Percentiles rank a stretch among this genome's conserved stretches.
phyloP scores from a whole-genome alignment of 1,140 invertebrate species.

The Leptoteleia sp. region DNA sequence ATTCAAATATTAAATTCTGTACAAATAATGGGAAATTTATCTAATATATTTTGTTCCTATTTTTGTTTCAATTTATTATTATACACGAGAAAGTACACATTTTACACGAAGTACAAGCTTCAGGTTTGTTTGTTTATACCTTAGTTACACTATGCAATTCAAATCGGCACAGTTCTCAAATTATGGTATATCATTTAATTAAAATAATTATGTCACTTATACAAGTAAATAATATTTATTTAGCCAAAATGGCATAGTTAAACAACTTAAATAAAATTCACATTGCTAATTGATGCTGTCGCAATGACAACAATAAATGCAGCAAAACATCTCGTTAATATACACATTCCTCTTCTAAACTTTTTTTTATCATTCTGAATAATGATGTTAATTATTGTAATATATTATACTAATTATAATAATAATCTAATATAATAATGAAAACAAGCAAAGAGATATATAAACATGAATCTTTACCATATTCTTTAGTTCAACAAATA shows the following conservation, averaged over 20 bases:
- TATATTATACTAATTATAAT: too few species aligned
- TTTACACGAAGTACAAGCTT: slow-evolving; percentile 62
- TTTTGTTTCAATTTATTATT: slow-evolving; percentile 38
- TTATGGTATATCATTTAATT: slow-evolving; percentile 22
- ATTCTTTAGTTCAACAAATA: too few species aligned
- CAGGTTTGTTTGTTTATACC: slow-evolving; percentile 24
- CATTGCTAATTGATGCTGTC: slow-evolving; percentile 17
- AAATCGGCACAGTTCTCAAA: slow-evolving; percentile 12
- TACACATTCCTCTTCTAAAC: slow-evolving; percentile 5
- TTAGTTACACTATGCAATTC: slow-evolving; percentile 20
- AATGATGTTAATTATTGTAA: too few species aligned
- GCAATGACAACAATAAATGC: slow-evolving; percentile 33
- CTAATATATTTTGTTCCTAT: slow-evolving; percentile 44
- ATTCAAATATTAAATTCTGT: slow-evolving; percentile 48
- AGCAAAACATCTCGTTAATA: slow-evolving; percentile 13
- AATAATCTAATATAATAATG: too few species aligned
- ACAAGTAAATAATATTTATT: slow-evolving; percentile 26
- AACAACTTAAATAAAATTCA: slow-evolving; percentile 18
- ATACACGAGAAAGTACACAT: slow-evolving; percentile 63
- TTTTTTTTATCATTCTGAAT: slow-evolving; percentile 16
- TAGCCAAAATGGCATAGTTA: slow-evolving; percentile 12
- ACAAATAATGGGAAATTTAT: slow-evolving; percentile 44
- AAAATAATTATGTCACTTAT: slow-evolving; percentile 23
- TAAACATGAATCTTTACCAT: too few species aligned
- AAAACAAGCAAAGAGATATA: too few species aligned